Conservation (phyloP, 2,113 vertebrate genomes). For the Chaetorhynchus papuensis region DNA sequence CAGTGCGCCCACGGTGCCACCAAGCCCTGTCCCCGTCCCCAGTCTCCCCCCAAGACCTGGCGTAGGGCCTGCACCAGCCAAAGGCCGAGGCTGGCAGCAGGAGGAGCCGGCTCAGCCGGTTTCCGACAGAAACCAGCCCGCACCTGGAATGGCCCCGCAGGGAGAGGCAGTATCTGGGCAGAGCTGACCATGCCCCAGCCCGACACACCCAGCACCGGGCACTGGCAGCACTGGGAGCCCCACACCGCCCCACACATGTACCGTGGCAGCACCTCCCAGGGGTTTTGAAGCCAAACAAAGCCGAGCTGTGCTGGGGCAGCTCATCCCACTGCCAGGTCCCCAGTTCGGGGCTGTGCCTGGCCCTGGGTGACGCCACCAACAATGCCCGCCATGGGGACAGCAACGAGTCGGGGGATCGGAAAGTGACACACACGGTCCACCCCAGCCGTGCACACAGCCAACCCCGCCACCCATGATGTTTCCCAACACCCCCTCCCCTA, state of each 20-base stretch:
- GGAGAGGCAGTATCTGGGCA: conserved; percentile 34
- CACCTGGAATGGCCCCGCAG: not conserved
- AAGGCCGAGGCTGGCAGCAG: not conserved
- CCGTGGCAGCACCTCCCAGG: too few species aligned
- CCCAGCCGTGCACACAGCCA: too few species aligned
- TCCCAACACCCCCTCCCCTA: rapidly evolving
- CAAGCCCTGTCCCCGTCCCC: not conserved
- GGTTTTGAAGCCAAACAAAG: not conserved
- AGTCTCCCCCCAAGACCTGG: rapidly evolving
- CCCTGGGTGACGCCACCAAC: rapidly evolving
- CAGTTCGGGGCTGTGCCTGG: not conserved
- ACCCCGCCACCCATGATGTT: not conserved
- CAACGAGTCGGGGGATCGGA: rapidly evolving
- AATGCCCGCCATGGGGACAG: not conserved
- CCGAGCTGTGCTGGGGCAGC: not conserved
- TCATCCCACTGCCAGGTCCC: not conserved
- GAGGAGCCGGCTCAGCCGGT: conserved; percentile 53
- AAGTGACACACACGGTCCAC: not conserved
- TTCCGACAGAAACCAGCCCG: conserved; percentile 34
- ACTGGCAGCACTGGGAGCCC: not conserved
- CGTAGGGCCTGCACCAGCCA: not conserved
- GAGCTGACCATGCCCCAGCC: not conserved
- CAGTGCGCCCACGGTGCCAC: not conserved
- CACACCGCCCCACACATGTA: rapidly evolving
- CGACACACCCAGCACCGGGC: rapidly evolving